Conservation (phyloP, 2,888 invertebrate species). For the Cheilosia vernalis region DNA sequence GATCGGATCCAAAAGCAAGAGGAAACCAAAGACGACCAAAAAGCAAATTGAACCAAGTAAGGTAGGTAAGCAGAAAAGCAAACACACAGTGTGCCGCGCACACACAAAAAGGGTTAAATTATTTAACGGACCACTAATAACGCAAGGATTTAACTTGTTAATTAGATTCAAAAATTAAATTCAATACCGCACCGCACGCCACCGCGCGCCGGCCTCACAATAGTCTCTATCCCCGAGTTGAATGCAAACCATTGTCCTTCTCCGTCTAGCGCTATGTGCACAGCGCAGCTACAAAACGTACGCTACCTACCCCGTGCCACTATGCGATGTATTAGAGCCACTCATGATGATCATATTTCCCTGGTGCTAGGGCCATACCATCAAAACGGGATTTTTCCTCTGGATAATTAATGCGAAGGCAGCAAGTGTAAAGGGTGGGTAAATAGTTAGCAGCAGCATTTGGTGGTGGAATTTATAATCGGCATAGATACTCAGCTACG, state of each 20-base stretch:
- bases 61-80: constrained; percentile 39
- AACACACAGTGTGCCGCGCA: constrained; percentile 28
- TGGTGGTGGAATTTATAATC: constrained; percentile 5
- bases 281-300: constrained; percentile 13
- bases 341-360: constrained; percentile 72
- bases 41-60: constrained; percentile 45
- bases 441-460: constrained; percentile 25
- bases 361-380: constrained; percentile 42
- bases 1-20: constrained; percentile 10
- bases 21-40: neutral
- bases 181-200: neutral
- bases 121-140: constrained; percentile 72
- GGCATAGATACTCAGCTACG: neutral
- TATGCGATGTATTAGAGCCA: constrained; percentile 44
- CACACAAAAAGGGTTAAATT: constrained; percentile 57
- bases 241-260: constrained; percentile 43
- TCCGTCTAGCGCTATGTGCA: neutral
- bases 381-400: constrained; percentile 50
- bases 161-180: constrained; percentile 71
- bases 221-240: constrained; percentile 1
- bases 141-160: constrained; percentile 71
- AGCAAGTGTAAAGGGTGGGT: neutral
- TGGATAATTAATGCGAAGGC: constrained; percentile 61
- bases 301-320: constrained; percentile 10
- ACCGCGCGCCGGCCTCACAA: no score